Evolutionary conservation across 2,888 invertebrate genomes (phyloP), one percentile per base, ranked within the genome.

Genomic region (Pristionchus arcanus): DNA sequence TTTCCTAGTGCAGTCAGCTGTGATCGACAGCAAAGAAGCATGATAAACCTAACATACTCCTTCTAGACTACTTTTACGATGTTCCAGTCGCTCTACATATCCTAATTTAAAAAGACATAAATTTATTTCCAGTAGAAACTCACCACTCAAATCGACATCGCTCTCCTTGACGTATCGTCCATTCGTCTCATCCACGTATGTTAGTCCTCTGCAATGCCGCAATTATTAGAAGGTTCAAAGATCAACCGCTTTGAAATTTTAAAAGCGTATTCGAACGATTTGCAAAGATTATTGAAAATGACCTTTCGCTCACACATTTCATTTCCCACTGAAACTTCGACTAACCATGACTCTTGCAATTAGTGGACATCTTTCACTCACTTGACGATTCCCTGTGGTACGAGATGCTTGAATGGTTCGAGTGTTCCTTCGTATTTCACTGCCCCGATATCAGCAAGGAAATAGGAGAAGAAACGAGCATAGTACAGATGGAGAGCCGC

Each of bases 401-500:
- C 96, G 15, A 99, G 96, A 92, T 97, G 97, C 93, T 97, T 97
- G 95, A 99, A 99, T 11, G 99, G 99, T 95, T 99, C 99, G 91
- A 31, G 19, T 16, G 37, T 37, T 49, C 66, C 81, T 34, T 81
- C 59, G 7, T 37, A 96, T 9, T 97, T 96, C 21, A 97, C 96
- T 93, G 97, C 96, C 0, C 97, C 97, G 91, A 97, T 96, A 3
- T 97, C 97, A 95, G 98, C 96, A 89, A 99, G 96, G 95, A 99
- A 99, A 95, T 99, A 97, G 94, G 97, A 97, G 95, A 98, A 96
- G 96, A 99, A 99, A 83, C 99, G 96, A 5, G 99, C 98, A 96
- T 98, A 99, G 95, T 98, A 99, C 92, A 99, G 96, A 96, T 99
- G 99, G 86, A 99, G 96, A 19, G 97, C 97, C 63, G 98, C 98